These are phyloP conservation scores for Pterois miles DNA, from an alignment of 2,797 vertebrate species.

Conservation along the genomic window DNA sequence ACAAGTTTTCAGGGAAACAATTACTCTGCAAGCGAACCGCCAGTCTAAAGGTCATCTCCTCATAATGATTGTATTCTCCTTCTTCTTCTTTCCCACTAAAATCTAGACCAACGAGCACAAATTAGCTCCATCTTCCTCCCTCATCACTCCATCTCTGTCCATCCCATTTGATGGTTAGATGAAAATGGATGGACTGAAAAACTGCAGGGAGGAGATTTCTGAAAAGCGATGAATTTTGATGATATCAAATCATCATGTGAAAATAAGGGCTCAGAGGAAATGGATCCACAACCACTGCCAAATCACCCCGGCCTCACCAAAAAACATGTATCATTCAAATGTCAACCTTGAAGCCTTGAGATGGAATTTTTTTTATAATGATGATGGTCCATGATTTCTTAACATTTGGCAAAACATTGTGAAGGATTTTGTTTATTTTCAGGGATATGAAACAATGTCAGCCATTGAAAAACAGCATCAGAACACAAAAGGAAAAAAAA, in stretches of 20 bases:
- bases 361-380: neutral
- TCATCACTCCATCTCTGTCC: slow-evolving; percentile 33
- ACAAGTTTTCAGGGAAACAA: slow-evolving; percentile 62
- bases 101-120: slow-evolving; percentile 42
- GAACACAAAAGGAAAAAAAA: neutral
- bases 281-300: slow-evolving; percentile 16
- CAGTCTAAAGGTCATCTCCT: slow-evolving; percentile 62
- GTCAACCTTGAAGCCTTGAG: slow-evolving; percentile 21
- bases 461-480: neutral
- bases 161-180: slow-evolving; percentile 54
- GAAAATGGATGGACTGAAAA: slow-evolving; percentile 57
- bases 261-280: slow-evolving; percentile 60
- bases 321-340: slow-evolving; percentile 41
- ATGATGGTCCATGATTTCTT: neutral
- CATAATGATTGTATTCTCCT: slow-evolving; percentile 50
- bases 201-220: slow-evolving; percentile 53
- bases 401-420: neutral
- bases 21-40: slow-evolving; percentile 52
- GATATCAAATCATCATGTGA: slow-evolving; percentile 57
- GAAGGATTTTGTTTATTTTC: neutral
- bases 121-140: slow-evolving; percentile 32
- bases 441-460: neutral
- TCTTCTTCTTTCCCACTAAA: slow-evolving; percentile 25
- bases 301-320: slow-evolving; percentile 15
- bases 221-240: slow-evolving; percentile 63